phyloP scores from a whole-genome alignment of 1,140 invertebrate genomes.

The Papilio polyxenes region DNA sequence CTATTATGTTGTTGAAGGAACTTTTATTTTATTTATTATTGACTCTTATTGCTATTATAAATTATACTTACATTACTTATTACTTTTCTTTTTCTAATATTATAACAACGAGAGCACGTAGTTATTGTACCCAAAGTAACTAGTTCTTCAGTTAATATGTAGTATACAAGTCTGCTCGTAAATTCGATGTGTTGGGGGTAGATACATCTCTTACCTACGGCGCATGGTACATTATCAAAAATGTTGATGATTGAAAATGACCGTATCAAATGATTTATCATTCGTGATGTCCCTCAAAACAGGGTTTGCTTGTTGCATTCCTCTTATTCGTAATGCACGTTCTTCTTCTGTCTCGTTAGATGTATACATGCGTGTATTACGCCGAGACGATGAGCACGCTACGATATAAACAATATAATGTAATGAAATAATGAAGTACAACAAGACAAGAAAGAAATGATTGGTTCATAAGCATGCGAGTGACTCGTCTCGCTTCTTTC shows the following conservation, averaged over 20 bases:
- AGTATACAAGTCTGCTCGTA: slow-evolving; percentile 33
- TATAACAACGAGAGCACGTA: slow-evolving; percentile 35
- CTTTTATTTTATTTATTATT: slow-evolving; percentile 41
- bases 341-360: slow-evolving; percentile 29
- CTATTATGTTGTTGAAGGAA: slow-evolving; percentile 39
- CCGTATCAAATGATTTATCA: slow-evolving; percentile 35
- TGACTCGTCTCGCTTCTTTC: no score
- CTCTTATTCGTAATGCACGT: background rate
- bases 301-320: background rate
- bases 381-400: background rate
- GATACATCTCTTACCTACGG: slow-evolving; percentile 38
- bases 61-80: no score
- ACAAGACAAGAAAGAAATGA: no score
- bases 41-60: no score
- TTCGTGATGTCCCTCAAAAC: slow-evolving; percentile 5
- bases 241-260: slow-evolving; percentile 44
- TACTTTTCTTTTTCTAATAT: no score
- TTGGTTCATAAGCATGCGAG: no score
- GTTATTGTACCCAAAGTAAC: slow-evolving; percentile 36
- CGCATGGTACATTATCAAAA: slow-evolving; percentile 42
- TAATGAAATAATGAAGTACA: no score
- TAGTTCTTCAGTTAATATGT: slow-evolving; percentile 38
- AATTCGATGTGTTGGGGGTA: slow-evolving; percentile 44
- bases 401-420: no score
- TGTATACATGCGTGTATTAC: slow-evolving; percentile 2